These are phyloP conservation scores for Tenualosa ilisha DNA, from an alignment of 2,797 vertebrate genomes.

Conservation along the genomic window DNA sequence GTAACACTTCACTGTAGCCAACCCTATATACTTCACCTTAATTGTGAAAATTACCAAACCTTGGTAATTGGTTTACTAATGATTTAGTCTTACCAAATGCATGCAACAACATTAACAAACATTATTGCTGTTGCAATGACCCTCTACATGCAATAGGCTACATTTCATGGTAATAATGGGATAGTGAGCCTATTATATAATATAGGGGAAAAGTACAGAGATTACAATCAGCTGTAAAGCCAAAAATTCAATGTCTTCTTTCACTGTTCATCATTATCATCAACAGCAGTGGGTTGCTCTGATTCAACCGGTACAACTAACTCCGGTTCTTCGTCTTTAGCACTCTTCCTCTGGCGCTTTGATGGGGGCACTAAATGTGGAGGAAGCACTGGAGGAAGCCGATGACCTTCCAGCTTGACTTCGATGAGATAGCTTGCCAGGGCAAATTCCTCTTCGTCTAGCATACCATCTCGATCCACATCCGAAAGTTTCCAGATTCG, in stretches of 20 bases:
- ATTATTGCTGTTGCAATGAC: background rate
- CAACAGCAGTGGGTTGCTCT: background rate
- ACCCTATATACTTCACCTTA: background rate
- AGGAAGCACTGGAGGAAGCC: constrained; percentile 82
- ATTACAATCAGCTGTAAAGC: background rate
- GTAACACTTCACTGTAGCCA: background rate
- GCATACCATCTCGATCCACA: constrained; percentile 85
- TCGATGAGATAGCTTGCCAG: constrained; percentile 87
- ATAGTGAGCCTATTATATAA: background rate
- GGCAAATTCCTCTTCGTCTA: constrained; percentile 92
- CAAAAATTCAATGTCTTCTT: background rate
- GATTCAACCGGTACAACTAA: too few species aligned
- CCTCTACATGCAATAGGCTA: background rate
- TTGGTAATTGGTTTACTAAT: background rate
- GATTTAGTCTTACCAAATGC: background rate
- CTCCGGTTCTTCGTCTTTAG: constrained; percentile 40
- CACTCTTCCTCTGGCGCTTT: constrained; percentile 75
- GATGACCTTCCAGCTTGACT: constrained; percentile 85
- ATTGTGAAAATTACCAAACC: background rate
- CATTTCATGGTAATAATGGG: background rate
- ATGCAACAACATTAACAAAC: background rate
- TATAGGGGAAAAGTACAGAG: background rate
- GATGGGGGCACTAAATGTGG: constrained; percentile 85
- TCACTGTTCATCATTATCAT: background rate
- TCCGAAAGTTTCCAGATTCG: constrained; percentile 90